Evolutionary conservation across 1,140 invertebrate genomes (phyloP).

Genomic region (Reticulitermes speratus): DNA sequence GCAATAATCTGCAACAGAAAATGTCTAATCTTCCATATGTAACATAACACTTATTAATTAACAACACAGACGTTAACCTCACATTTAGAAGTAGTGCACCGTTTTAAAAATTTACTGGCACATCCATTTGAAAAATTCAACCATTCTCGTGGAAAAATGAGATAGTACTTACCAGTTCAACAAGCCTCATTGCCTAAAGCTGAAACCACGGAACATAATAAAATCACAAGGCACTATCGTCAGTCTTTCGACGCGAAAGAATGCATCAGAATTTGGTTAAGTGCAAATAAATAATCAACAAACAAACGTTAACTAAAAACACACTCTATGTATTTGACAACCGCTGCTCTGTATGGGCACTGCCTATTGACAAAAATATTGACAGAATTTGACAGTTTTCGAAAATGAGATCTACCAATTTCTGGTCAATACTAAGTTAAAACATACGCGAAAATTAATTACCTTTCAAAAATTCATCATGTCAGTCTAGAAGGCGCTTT

Average conservation of each 20-base stretch:
- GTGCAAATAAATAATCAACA: background rate
- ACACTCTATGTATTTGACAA: background rate
- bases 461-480: background rate
- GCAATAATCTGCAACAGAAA: background rate
- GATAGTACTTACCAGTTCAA: background rate
- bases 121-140: background rate
- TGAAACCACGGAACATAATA: background rate
- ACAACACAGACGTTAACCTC: background rate
- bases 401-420: background rate
- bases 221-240: background rate
- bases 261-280: background rate
- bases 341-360: background rate
- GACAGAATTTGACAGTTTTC: constrained; percentile 10
- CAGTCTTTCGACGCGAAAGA: background rate
- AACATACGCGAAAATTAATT: background rate
- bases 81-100: background rate
- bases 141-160: background rate
- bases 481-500: background rate
- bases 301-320: background rate
- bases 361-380: background rate
- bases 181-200: background rate
- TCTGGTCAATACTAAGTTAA: background rate
- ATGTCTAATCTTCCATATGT: background rate
- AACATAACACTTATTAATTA: background rate
- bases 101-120: background rate